Conservation (phyloP, 2,113 vertebrate genomes). For the Heterochromis multidens region DNA sequence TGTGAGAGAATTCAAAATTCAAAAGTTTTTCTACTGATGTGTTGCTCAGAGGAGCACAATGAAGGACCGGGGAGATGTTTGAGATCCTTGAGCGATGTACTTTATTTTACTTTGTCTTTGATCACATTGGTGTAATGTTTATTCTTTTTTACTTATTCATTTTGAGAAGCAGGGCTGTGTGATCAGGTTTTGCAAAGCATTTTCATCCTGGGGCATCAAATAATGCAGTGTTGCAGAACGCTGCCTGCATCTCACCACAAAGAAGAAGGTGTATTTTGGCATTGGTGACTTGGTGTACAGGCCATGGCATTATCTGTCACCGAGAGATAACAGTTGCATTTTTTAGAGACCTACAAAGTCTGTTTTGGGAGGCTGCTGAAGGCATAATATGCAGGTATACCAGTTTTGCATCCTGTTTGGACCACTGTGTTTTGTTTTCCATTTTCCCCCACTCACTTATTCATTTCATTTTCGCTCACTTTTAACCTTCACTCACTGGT, state of each 20-base stretch:
- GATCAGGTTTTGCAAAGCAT: too few species aligned
- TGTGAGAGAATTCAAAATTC: too few species aligned
- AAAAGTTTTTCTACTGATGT: accelerated
- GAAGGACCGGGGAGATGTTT: not conserved
- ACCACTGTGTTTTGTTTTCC: not conserved
- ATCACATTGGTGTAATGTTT: too few species aligned
- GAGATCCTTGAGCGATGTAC: not conserved
- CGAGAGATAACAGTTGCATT: not conserved
- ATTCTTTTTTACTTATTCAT: not conserved
- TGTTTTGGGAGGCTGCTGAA: not conserved
- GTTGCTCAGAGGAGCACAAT: not conserved
- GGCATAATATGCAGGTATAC: not conserved
- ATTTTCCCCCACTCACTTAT: accelerated
- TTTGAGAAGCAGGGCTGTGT: not conserved
- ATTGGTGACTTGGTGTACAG: not conserved
- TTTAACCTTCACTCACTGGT: not conserved
- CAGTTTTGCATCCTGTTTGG: not conserved
- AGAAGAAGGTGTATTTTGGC: not conserved
- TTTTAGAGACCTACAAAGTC: not conserved
- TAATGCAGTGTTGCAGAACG: accelerated
- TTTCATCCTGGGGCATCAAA: not conserved
- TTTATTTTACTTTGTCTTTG: not conserved
- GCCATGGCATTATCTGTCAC: not conserved
- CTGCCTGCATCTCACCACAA: not conserved
- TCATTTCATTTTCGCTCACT: not conserved